Percentiles rank a stretch among this genome's conserved stretches.
Evolutionary conservation across 2,113 vertebrate species (phyloP).

Genomic region (Microcebus murinus): DNA sequence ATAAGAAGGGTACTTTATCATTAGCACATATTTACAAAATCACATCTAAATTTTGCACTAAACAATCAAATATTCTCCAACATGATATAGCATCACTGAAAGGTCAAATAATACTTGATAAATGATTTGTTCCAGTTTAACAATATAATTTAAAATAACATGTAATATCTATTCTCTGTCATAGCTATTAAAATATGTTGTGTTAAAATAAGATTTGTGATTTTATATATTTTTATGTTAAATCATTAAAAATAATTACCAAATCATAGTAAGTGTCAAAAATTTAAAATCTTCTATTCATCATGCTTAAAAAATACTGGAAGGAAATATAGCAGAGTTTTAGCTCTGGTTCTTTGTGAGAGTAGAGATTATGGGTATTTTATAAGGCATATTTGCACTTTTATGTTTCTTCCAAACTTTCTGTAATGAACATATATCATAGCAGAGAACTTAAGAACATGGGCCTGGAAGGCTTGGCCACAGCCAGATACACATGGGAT

Average conservation of each 20-base stretch:
- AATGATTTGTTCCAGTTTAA: neutral
- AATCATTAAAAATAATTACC: neutral
- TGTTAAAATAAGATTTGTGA: neutral
- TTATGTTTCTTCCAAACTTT: neutral
- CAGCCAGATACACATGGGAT: neutral
- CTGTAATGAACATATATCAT: neutral
- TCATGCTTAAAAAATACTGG: neutral
- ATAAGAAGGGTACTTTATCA: neutral
- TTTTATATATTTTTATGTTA: neutral
- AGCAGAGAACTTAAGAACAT: neutral
- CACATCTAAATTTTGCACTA: neutral
- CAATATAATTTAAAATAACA: slow-evolving; percentile 18
- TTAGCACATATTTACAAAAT: neutral
- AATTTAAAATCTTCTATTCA: neutral
- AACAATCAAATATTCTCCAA: neutral
- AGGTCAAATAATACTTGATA: neutral
- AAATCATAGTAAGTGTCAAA: neutral
- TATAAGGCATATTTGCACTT: neutral
- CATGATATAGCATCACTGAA: neutral
- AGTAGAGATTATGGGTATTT: neutral
- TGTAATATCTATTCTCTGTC: neutral
- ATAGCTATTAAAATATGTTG: neutral
- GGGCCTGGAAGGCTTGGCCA: neutral
- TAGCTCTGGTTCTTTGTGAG: neutral
- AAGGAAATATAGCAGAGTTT: neutral